Conservation (phyloP, 1,140 invertebrate species). For the Leucophenga varia region DNA sequence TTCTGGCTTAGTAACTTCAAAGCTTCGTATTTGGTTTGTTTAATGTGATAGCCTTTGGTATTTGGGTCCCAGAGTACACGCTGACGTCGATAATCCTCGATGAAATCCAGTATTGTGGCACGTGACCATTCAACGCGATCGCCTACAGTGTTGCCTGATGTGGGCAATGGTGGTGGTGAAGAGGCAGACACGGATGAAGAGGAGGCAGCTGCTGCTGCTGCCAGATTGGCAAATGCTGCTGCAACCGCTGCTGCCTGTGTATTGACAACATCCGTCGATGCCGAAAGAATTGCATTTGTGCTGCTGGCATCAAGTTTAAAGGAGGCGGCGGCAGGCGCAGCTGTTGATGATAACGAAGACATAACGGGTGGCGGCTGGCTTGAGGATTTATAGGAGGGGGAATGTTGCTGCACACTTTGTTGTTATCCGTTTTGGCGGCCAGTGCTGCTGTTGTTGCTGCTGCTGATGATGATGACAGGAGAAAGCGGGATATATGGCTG, state of each 20-base stretch:
- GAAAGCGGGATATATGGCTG: no score
- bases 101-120: conserved; percentile 46
- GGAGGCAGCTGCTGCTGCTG: neutral
- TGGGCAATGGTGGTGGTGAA: conserved; percentile 15
- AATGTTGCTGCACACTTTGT: conserved; percentile 1
- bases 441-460: conserved; percentile 9
- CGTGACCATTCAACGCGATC: conserved; percentile 54
- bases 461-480: conserved; percentile 1
- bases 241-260: neutral
- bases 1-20: conserved; percentile 44
- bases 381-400: conserved; percentile 31
- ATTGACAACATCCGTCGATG: conserved; percentile 9
- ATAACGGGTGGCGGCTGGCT: conserved; percentile 38
- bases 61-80: conserved; percentile 53
- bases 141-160: neutral
- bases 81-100: conserved; percentile 48
- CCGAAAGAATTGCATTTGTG: conserved; percentile 36
- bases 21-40: conserved; percentile 52
- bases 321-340: conserved; percentile 28
- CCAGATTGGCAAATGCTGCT: conserved; percentile 18
- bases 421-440: conserved; percentile 5
- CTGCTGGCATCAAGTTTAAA: conserved; percentile 40
- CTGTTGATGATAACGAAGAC: no score
- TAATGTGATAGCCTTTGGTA: conserved; percentile 53
- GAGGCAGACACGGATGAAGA: conserved; percentile 14